A percentile compares a stretch with the other conserved stretches of the same genome.
Conservation (phyloP, 1,140 invertebrate genomes). For the Tetramorium alpestre region DNA sequence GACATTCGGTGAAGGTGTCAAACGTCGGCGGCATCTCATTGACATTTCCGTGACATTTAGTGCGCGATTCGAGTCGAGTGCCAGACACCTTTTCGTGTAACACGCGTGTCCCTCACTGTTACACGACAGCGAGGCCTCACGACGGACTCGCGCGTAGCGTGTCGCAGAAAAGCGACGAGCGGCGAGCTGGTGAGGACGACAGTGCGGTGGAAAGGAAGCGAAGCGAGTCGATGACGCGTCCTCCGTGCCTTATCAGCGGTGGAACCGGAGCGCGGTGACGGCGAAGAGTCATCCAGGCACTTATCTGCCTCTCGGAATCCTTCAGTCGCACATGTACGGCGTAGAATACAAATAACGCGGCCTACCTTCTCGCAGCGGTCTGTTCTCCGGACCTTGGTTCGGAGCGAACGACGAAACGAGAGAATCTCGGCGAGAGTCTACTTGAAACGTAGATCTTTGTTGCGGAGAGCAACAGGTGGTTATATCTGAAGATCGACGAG, state of each 20-base stretch:
- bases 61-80: constrained; percentile 66
- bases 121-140: not conserved
- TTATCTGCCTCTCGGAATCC: constrained; percentile 60
- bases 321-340: constrained; percentile 65
- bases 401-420: not conserved
- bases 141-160: not conserved
- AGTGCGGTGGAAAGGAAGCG: constrained; percentile 24
- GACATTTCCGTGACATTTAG: constrained; percentile 80
- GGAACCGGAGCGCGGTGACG: constrained; percentile 44
- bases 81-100: constrained; percentile 63
- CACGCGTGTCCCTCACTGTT: constrained; percentile 49
- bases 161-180: not conserved
- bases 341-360: constrained; percentile 50
- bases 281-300: constrained; percentile 41
- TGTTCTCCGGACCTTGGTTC: not conserved
- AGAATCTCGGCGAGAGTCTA: not conserved
- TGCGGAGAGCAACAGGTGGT: constrained; percentile 58
- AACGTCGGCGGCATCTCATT: constrained; percentile 73
- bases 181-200: not conserved
- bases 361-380: not conserved
- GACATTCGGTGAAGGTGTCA: constrained; percentile 74
- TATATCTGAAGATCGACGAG: not conserved
- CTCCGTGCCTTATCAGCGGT: constrained; percentile 75
- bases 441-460: constrained; percentile 13
- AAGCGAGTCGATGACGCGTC: constrained; percentile 70